Evolutionary conservation across 2,888 invertebrate genomes (phyloP), one percentile per base, ranked within the genome.

Genomic region (Tribolium freemani): DNA sequence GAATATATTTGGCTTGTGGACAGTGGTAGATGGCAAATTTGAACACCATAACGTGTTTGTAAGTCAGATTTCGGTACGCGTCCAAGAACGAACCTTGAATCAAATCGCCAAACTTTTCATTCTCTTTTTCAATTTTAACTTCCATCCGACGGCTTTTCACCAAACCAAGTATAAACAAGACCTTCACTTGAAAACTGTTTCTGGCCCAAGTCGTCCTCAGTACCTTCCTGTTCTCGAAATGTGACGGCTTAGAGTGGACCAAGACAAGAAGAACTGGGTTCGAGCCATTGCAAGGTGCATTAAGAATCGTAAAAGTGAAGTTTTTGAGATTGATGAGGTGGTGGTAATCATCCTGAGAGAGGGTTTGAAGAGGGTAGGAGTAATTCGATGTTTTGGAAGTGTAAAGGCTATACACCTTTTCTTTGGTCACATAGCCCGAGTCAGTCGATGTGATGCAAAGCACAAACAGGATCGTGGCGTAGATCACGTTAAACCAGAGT

Each of bases 11-110:
- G 0, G 93, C 93, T 44, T 88, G 87, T 0, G 90, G 88, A 83
- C 95, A 95, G 80, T 92, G 90, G 79, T 91, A 91, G 0, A 89
- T 87, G 13, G 92, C 90, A 92, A 95, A 95, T 82, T 94, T 94
- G 51, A 95, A 87, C 0, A 92, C 93, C 90, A 94, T 94, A 4
- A 93, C 91, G 84, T 95, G 94, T 82, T 96, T 96, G 80, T 95
- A 93, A 0, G 95, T 95, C 86, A 96, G 90, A 84, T 96, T 96
- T 58, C 91, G 88, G 81, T 96, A 96, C 0, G 91, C 89, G 86
- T 96, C 96, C 46, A 89, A 77, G 80, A 95, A 96, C 70, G 89
- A 91, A 0, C 95, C 95, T 82, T 94, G 93, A 11, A 95, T 89
- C 60, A 96, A 87, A 81, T 96, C 96, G 0, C 88, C 88, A 79